Conservation (phyloP, 1,140 invertebrate species). For the Apocrypta bakeri region DNA sequence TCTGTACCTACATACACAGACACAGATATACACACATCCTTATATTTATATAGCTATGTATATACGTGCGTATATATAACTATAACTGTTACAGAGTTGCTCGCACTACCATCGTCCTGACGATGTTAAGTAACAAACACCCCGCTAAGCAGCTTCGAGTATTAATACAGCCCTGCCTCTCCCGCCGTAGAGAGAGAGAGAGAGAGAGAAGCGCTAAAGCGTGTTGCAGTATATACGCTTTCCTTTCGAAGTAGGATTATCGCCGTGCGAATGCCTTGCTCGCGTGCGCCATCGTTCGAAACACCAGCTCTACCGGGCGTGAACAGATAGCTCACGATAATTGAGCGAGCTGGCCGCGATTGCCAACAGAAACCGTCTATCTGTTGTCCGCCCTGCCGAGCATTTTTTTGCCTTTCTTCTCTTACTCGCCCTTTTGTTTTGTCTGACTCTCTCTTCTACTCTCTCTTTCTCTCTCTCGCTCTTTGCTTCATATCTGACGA, state of each 20-base stretch:
- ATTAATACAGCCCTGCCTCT: slow-evolving; percentile 50
- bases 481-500: slow-evolving; percentile 4
- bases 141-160: slow-evolving; percentile 57
- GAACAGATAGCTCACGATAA: slow-evolving; percentile 55
- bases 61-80: no score
- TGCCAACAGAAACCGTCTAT: slow-evolving; percentile 4
- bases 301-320: slow-evolving; percentile 48
- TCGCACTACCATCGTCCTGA: slow-evolving; percentile 21
- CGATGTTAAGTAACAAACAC: slow-evolving; percentile 54
- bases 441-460: not conserved
- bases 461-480: slow-evolving; percentile 26
- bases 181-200: not conserved
- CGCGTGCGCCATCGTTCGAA: not conserved
- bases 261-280: slow-evolving; percentile 2
- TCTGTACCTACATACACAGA: slow-evolving; percentile 40
- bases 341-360: slow-evolving; percentile 28
- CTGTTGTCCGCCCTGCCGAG: slow-evolving; percentile 18
- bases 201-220: not conserved
- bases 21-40: not conserved
- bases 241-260: not conserved
- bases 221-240: not conserved
- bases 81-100: not conserved
- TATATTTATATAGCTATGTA: no score
- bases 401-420: not conserved
- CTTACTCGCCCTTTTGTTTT: not conserved